These are phyloP conservation scores for Petrocephalus zakoni DNA, from an alignment of 2,113 vertebrate genomes.

Conservation along the genomic window DNA sequence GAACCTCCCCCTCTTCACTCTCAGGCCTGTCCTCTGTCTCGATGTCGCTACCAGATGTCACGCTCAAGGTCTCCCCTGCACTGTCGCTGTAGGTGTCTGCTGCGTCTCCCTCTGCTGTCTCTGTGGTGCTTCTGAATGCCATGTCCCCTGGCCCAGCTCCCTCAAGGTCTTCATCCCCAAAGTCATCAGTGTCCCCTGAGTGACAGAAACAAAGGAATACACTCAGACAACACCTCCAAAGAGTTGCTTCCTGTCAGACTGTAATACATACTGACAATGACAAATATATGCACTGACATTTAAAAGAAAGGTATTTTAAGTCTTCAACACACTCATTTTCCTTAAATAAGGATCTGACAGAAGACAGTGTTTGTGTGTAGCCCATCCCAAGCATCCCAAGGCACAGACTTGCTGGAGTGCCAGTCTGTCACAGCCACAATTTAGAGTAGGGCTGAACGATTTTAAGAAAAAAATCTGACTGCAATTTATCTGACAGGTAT, in stretches of 20 bases:
- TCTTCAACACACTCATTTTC: not conserved
- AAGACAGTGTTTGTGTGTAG: not conserved
- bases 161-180: not conserved
- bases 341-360: not conserved
- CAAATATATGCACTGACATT: not conserved
- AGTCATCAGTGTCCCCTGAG: not conserved
- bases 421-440: not conserved
- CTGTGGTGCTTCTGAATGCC: not conserved
- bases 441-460: too few species aligned
- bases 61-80: not conserved
- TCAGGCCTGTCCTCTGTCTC: not conserved
- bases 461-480: too few species aligned
- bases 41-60: not conserved
- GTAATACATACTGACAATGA: not conserved
- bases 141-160: not conserved
- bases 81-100: not conserved
- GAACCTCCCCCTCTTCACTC: not conserved
- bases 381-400: not conserved
- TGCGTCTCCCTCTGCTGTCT: not conserved
- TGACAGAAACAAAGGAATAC: not conserved
- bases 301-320: not conserved
- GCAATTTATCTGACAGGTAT: too few species aligned
- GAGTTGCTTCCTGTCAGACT: not conserved
- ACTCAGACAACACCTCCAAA: not conserved
- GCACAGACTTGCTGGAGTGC: not conserved